A percentile compares a stretch with the other conserved stretches of the same genome.
Conservation (phyloP, 2,797 vertebrate species). For the Xenops minutus region DNA sequence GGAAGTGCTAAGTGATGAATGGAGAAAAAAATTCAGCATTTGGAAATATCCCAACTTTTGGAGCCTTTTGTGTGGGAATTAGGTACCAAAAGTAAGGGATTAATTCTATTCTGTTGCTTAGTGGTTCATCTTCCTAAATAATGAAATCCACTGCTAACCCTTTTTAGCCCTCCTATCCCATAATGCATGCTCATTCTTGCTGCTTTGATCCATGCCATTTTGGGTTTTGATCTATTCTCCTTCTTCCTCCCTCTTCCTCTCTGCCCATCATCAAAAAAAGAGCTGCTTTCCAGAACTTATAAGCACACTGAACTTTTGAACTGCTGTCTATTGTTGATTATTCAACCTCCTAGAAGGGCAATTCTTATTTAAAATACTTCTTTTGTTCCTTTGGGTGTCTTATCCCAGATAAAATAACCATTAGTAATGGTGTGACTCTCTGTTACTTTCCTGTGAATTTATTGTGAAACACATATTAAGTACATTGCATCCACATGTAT, state of each 20-base stretch:
- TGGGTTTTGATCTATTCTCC: not conserved
- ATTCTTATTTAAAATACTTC: not conserved
- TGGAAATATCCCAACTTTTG: not conserved
- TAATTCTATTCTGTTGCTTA: not conserved
- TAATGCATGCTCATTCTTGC: not conserved
- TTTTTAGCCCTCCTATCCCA: not conserved
- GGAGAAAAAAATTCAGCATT: not conserved
- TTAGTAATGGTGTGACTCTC: not conserved
- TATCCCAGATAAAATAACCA: not conserved
- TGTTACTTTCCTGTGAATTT: not conserved
- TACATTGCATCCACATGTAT: not conserved
- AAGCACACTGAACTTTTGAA: not conserved
- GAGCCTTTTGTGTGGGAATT: not conserved
- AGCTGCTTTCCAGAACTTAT: not conserved
- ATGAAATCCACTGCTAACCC: not conserved
- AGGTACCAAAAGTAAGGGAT: not conserved
- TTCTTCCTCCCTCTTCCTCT: not conserved
- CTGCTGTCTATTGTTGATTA: not conserved
- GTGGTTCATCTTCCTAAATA: not conserved
- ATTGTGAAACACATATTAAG: not conserved
- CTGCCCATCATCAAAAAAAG: not conserved
- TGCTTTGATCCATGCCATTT: not conserved
- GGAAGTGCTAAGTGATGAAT: not conserved
- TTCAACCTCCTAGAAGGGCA: not conserved
- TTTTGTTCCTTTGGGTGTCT: not conserved